phyloP scores from a whole-genome alignment of 2,888 invertebrate genomes.

The Bursaphelenchus okinawaensis region DNA sequence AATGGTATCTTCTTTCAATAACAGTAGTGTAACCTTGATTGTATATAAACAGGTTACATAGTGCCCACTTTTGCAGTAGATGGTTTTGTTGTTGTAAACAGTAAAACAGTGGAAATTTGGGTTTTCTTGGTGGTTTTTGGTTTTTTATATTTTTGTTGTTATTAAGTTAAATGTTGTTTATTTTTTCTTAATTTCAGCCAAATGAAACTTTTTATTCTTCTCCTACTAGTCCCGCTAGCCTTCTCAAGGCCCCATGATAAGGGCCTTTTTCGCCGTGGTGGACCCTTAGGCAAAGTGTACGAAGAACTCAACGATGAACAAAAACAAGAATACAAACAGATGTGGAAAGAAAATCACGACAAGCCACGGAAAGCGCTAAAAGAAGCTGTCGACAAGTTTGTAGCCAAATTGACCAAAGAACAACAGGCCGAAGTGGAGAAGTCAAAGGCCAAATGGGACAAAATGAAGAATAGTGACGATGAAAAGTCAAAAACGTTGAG shows the following conservation, averaged over 20 bases:
- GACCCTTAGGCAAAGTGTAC: neutral
- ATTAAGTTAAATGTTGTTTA: neutral
- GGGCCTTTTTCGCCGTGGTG: neutral
- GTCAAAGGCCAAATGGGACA: neutral
- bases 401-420: neutral
- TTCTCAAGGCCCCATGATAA: neutral
- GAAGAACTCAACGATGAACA: neutral
- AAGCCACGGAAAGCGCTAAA: neutral
- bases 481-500: neutral
- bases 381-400: neutral
- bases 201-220: neutral
- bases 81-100: no score
- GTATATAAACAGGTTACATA: no score
- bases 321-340: neutral
- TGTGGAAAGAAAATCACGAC: neutral
- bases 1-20: no score
- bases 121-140: no score
- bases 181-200: neutral
- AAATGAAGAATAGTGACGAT: neutral
- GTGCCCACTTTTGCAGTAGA: no score
- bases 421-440: neutral
- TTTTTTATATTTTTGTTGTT: neutral
- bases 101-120: no score
- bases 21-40: no score
- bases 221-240: neutral